Percentiles rank a stretch among this genome's conserved stretches.
Evolutionary conservation across 2,888 invertebrate genomes (phyloP).

Genomic region (Sinopyrophorus schimmeli): DNA sequence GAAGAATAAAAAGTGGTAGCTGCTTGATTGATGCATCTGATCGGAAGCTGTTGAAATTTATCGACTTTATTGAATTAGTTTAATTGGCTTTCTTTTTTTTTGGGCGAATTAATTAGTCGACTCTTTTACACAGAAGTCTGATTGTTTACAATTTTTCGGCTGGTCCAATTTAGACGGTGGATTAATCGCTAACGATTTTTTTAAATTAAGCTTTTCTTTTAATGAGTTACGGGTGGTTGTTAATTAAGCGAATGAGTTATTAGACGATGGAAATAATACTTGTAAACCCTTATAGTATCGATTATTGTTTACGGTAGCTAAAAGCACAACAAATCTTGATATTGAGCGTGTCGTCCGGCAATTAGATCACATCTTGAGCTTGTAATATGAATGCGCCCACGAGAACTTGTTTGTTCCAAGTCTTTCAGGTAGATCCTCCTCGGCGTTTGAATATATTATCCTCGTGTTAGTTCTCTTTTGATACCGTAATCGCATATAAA

Average conservation of each 20-base stretch:
- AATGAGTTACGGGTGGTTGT: too few relatives aligned
- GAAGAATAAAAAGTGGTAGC: not conserved
- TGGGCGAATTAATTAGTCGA: slow-evolving; percentile 10
- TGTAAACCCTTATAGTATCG: too few relatives aligned
- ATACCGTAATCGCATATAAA: slow-evolving; percentile 15
- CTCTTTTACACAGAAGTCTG: slow-evolving; percentile 14
- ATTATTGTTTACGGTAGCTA: slow-evolving; percentile 16
- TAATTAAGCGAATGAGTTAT: too few relatives aligned
- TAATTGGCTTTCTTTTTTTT: slow-evolving; percentile 3
- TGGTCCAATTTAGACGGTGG: too few relatives aligned
- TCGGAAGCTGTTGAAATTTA: slow-evolving; percentile 5
- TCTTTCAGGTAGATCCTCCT: slow-evolving; percentile 16
- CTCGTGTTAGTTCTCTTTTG: slow-evolving; percentile 12
- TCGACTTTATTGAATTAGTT: slow-evolving; percentile 6
- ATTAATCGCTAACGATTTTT: too few relatives aligned
- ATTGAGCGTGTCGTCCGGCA: slow-evolving; percentile 21
- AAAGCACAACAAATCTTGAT: slow-evolving; percentile 19
- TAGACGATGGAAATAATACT: too few relatives aligned
- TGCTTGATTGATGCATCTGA: slow-evolving; percentile 12
- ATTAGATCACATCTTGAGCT: slow-evolving; percentile 21
- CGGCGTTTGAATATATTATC: slow-evolving; percentile 16
- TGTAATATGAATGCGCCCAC: slow-evolving; percentile 21
- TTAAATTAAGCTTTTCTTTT: too few relatives aligned
- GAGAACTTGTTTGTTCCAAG: slow-evolving; percentile 19
- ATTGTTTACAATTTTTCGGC: too few relatives aligned